Percentiles rank a stretch among this genome's conserved stretches.
Evolutionary conservation across 2,888 invertebrate genomes (phyloP).

Genomic region (Linnaemya tessellans): DNA sequence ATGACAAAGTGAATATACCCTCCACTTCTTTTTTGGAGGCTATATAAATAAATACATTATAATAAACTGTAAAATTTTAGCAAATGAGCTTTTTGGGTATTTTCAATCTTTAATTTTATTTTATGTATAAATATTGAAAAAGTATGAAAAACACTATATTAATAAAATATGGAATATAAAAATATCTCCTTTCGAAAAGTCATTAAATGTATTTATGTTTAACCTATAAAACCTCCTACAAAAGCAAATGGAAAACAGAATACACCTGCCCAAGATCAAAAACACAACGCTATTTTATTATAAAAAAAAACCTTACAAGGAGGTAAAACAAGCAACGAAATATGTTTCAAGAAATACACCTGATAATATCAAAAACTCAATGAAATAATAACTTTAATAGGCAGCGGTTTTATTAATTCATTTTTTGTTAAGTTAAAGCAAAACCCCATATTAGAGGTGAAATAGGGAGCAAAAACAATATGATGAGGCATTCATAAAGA

Average conservation of each 20-base stretch:
- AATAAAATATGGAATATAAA: not conserved
- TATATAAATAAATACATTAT: no score
- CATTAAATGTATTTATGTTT: slow-evolving; percentile 32
- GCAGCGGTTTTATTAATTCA: slow-evolving; percentile 11
- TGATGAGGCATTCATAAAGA: slow-evolving; percentile 19
- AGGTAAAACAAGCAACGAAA: not conserved
- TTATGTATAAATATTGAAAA: no score
- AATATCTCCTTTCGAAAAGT: not conserved
- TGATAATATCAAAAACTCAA: slow-evolving; percentile 71
- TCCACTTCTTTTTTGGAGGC: no score
- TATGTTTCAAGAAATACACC: slow-evolving; percentile 61
- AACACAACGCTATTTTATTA: not conserved
- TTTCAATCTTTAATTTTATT: no score
- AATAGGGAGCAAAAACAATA: slow-evolving; percentile 39
- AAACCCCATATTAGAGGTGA: slow-evolving; percentile 33
- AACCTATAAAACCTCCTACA: slow-evolving; percentile 41
- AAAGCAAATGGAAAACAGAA: slow-evolving; percentile 11
- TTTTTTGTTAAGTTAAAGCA: not conserved
- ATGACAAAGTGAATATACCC: no score
- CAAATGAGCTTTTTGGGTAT: no score
- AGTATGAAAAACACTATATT: not conserved
- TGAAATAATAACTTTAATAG: slow-evolving; percentile 66
- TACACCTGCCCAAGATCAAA: slow-evolving; percentile 70
- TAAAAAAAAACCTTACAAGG: slow-evolving; percentile 12
- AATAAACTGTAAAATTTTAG: no score